A percentile compares a stretch with the other conserved stretches of the same genome.
phyloP scores from a whole-genome alignment of 2,113 vertebrate genomes.

The Oncorhynchus tshawytscha region DNA sequence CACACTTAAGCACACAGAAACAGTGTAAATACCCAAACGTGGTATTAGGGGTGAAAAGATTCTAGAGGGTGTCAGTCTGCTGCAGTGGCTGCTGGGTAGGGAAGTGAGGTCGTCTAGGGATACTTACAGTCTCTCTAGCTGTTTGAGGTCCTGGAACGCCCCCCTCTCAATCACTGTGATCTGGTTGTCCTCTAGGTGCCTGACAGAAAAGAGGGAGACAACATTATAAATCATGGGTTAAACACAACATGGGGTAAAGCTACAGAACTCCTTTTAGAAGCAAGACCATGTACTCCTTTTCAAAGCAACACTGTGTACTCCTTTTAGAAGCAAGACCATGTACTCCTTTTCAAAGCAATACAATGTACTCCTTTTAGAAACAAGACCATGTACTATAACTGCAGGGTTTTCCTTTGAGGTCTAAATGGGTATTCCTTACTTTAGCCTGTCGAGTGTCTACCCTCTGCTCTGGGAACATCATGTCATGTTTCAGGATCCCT shows the following conservation, averaged over 20 bases:
- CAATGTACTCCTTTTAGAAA: background rate
- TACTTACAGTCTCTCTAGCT: conserved; percentile 96
- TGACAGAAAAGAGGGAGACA: conserved; percentile 46
- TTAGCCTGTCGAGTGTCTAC: background rate
- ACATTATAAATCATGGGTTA: background rate
- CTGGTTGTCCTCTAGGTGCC: conserved; percentile 97
- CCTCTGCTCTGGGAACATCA: conserved; percentile 19
- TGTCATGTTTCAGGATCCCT: conserved; percentile 39
- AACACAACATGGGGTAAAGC: background rate
- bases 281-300: background rate
- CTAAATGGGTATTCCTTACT: background rate
- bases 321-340: no score
- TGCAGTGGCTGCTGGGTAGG: no score
- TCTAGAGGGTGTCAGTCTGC: background rate
- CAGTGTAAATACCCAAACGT: conserved; percentile 3
- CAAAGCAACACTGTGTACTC: no score
- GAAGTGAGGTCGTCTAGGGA: background rate
- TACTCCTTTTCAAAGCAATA: background rate
- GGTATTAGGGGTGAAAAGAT: background rate
- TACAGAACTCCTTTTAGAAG: background rate
- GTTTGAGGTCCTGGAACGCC: conserved; percentile 95
- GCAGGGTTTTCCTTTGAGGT: background rate
- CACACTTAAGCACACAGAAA: conserved; percentile 5
- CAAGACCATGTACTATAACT: background rate
- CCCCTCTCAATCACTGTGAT: conserved; percentile 94